Conservation (phyloP, 2,888 invertebrate species). For the Lochmaea crataegi region DNA sequence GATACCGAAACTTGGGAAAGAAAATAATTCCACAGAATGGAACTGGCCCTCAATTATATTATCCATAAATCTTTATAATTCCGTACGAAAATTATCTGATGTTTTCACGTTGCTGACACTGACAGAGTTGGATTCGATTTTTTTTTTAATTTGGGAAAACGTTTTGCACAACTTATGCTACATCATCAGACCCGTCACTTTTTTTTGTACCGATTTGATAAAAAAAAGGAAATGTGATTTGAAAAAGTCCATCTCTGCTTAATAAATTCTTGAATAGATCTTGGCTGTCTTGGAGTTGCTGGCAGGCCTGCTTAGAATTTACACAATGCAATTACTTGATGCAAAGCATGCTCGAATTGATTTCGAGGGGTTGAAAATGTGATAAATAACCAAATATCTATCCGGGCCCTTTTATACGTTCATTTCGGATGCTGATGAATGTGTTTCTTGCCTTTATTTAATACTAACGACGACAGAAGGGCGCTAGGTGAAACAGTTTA, state of each 20-base stretch:
- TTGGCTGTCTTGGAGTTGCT: constrained; percentile 36
- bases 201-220: no score
- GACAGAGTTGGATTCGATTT: neutral
- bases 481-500: constrained; percentile 6
- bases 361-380: constrained; percentile 41
- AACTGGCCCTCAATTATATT: constrained; percentile 12
- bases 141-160: neutral
- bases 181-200: no score
- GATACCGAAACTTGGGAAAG: constrained; percentile 49
- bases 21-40: constrained; percentile 19
- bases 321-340: constrained; percentile 57
- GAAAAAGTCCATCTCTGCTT: constrained; percentile 22
- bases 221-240: neutral
- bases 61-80: constrained; percentile 5
- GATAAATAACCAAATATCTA: constrained; percentile 46
- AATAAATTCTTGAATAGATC: constrained; percentile 19
- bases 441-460: constrained; percentile 32
- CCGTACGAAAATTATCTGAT: neutral
- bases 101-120: neutral
- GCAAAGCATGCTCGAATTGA: constrained; percentile 47
- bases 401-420: constrained; percentile 32
- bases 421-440: constrained; percentile 35
- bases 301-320: constrained; percentile 55
- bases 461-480: constrained; percentile 18
- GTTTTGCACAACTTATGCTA: no score